Evolutionary conservation across 2,888 invertebrate species (phyloP), one percentile per base, ranked within the genome.

Genomic region (Dryomyza anilis): DNA sequence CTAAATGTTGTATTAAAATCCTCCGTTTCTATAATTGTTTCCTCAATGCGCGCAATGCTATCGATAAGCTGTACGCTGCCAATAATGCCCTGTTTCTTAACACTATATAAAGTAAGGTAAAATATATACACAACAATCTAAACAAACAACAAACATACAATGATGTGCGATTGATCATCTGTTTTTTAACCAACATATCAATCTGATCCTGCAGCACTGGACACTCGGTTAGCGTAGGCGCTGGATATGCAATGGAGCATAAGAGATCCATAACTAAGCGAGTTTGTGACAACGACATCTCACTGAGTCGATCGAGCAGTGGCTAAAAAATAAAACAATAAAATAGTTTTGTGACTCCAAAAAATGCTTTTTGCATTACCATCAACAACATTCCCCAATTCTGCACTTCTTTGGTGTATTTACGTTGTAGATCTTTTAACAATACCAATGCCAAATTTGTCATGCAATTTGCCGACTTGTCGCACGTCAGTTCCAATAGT

Each of bases 161-260:
- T 21, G 86, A 85, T 70, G 87, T 87, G 3, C 88, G 86, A 77
- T 88, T 89, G 2, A 90, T 88, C 39, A 95, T 84, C 81, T 94
- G 92, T 80, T 96, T 96, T 71, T 90, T 88, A n/a, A 95, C 87
- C 19, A 94, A 84, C 85, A 95, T 95, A 76, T 91, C 89, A 59
- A 96, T 86, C 77, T 95, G 94, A 83, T 93, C 91, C 79, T 91
- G 88, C 43, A 93, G 91, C 81, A 91, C 90, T 76, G 89, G 87
- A 61, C 93, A 87, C 29, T 85, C 84, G 39, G 83, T 76, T 27
- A 80, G 69, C 10, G 76, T 83, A 52, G 80, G 81, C 71, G 76
- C 79, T n/a, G 83, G 86, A 82, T 82, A 95, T 27, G 91, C 91
- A 46, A 94, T 85, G 19, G 86, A 87, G 77, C 93, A 92, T 3